These are phyloP conservation scores for Paramormyrops hopkinsi DNA, from an alignment of 2,797 vertebrate genomes.

Conservation along the genomic window DNA sequence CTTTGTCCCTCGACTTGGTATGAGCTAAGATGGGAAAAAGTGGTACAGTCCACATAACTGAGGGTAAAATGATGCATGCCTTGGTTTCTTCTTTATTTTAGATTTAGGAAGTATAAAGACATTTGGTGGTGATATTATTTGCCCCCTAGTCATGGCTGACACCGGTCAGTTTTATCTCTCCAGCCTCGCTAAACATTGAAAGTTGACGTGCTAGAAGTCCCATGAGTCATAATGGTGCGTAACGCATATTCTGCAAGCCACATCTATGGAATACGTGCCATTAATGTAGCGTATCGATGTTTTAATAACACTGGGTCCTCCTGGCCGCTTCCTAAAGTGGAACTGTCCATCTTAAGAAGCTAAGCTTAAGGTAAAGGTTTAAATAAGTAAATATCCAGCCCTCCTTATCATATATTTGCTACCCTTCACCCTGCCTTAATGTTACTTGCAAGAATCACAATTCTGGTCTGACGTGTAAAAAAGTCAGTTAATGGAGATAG, in stretches of 20 bases:
- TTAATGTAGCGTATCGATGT: constrained; percentile 22
- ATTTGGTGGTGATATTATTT: background rate
- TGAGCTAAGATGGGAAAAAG: background rate
- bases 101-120: background rate
- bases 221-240: background rate
- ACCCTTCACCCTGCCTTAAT: constrained; percentile 8
- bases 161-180: background rate
- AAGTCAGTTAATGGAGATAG: background rate
- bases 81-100: background rate
- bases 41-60: background rate
- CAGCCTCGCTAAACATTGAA: background rate
- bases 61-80: background rate
- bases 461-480: background rate
- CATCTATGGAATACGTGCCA: constrained; percentile 10
- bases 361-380: constrained; percentile 15
- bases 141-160: background rate
- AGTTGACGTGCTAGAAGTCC: background rate
- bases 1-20: background rate
- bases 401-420: constrained; percentile 9
- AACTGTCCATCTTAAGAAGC: constrained; percentile 11
- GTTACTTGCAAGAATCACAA: constrained; percentile 14
- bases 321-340: constrained; percentile 9
- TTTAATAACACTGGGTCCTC: constrained; percentile 12
- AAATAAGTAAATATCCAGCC: constrained; percentile 25
- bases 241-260: constrained; percentile 8